Evolutionary conservation across 2,888 invertebrate species (phyloP), one percentile per base, ranked within the genome.

Genomic region (Amaurobius ferox): DNA sequence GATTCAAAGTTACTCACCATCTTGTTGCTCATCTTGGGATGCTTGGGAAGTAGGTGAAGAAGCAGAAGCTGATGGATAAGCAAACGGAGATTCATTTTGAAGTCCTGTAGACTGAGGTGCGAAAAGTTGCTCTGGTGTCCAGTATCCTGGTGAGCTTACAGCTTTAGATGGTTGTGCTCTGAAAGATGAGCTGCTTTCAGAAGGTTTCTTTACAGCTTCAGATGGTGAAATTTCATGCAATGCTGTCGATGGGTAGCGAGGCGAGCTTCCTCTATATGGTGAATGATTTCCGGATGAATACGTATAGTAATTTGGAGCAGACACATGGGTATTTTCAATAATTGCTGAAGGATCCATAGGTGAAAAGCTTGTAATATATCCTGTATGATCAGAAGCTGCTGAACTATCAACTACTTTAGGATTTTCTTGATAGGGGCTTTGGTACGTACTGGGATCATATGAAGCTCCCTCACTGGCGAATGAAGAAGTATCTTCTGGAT

Each of bases 101-200:
- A 86, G 32, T 9, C 85, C 85, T 28, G 78, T 73, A 2, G 55
- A 19, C 35, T 86, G 40, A 0, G 78, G 85, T 5, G 67, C 78
- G 66, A 73, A 73, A 6, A 86, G 55, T 28, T 86, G 85, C 23
- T 86, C 85, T 7, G 85, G 85, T 3, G 78, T 86, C 78, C 78
- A 35, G 62, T 79, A 86, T 7, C 85, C 85, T 0, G 70, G 23
- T 6, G 76, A 19, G 0, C 19, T 23, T 6, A 23, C 74, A 9
- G 68, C 0, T 23, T 55, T 19, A 5, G 23, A 1, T 1, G 55
- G 7, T 3, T 23, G 55, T 23, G 55, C 3, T 11, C 16, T 55
- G 23, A 16, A 55, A 16, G 55, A 55, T 1, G 3, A 23, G 55
- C 19, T 55, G 5, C 23, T 23, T 23, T 55, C 55, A 3, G 55